Base-by-base conservation (phyloP, 2,888 invertebrate species). In the Resseliella maxima region DNA sequence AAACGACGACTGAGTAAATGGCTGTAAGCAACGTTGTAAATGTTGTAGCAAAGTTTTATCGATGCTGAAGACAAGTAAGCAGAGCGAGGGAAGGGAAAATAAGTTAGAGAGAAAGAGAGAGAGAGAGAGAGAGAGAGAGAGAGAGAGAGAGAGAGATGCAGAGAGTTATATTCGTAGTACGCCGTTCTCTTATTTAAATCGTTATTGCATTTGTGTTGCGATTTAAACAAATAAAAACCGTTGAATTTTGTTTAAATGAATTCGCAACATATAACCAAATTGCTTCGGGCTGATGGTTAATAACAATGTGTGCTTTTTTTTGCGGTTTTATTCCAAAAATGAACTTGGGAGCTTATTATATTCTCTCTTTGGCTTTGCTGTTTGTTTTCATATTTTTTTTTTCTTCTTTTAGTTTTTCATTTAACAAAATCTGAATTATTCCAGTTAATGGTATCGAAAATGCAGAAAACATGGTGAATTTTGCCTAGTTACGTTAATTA, bases 1-100 rank as follows among this genome's bases (percentile, higher is more conserved):
- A 59, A 59, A 59, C 41, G 41, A 27, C 24, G 59, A 27, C 31
- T 5, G 72, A 72, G 72, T 72, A 72, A 72, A 72, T 72, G 72
- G 35, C 72, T 72, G n/a, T 18, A 1, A 31, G 72, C 72, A 15
- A 72, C 31, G 72, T 72, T 72, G 72, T 27, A 35, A 72, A 72
- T 15, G 72, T 31, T 72, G 72, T 72, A 15, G 31, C 72, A 72
- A 59, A 31, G 35, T 72, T 72, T 72, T 27, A 72, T 72, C 3
- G 72, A 72, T 35, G 31, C 31, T 72, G 31, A 31, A 72, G 72
- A 35, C 72, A 15, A 72, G n/a, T n/a, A n/a, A n/a, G n/a, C 59
- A 59, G 6, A 41, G 5, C 6, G 12, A 41, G 12, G 41, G 12
- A 41, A 12, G 12, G 5, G 41, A 50, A 8, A 50, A 50, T 15